Evolutionary conservation across 2,888 invertebrate species (phyloP), one percentile per base, ranked within the genome.

Genomic region (Caenorhabditis sp.): DNA sequence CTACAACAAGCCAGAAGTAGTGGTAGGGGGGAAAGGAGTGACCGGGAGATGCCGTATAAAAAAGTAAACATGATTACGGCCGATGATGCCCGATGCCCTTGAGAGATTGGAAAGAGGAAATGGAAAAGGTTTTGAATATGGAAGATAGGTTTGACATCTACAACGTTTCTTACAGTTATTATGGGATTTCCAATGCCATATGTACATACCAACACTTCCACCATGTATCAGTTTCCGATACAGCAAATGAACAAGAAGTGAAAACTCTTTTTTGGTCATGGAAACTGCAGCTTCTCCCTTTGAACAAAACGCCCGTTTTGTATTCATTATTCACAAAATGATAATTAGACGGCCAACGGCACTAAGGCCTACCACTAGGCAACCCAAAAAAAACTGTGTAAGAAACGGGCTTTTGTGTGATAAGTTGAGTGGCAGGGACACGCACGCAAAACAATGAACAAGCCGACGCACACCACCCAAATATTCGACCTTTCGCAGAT

Each of bases 381-480:
- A 60, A 65, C 71, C 70, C 69, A 60, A 79, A 76, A 76, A 68
- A 71, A 79, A 79, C 79, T 79, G 71, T 71, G 71, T 79, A 79
- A 79, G 79, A 79, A 79, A 79, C 79, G 71, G 71, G 79, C 71
- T 79, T 79, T 79, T 79, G 65, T 70, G 79, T 70, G 79, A 65
- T 69, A 69, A 68, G 69, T 77, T 62, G 70, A 65, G 70, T 70
- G 60, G 69, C 70, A 79, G 64, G 50, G 53, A 58, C 55, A 56
- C 35, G 68, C 53, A 68, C 55, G 47, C 58, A 70, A 69, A 79
- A 79, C 64, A 70, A 71, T 60, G 60, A 60, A 60, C 40, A 69
- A 70, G 69, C 58, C 50, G 50, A 20, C 44, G 47, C 51, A 51
- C n/a, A 55, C 53, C 53, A 51, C 60, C 67, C 67, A 70, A 79